phyloP scores from a whole-genome alignment of 2,113 vertebrate genomes.

The Melanerpes formicivorus region DNA sequence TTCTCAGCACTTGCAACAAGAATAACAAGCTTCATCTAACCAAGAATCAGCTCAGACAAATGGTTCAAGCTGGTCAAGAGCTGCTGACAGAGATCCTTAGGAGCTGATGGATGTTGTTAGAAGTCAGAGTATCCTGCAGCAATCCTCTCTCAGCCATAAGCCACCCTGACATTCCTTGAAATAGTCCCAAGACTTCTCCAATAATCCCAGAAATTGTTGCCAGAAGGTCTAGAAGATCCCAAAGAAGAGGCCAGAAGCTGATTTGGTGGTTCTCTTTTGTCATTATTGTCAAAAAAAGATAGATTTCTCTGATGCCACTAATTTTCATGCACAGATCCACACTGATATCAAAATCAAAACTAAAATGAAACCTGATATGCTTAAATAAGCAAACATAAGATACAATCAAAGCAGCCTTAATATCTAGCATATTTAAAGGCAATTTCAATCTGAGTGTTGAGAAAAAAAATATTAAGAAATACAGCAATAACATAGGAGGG shows the following conservation, averaged over 20 bases:
- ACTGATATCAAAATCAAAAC: neutral
- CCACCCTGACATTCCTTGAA: neutral
- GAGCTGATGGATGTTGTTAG: neutral
- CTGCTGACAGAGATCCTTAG: neutral
- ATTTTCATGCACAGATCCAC: neutral
- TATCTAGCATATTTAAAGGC: neutral
- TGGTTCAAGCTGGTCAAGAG: neutral
- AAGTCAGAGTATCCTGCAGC: neutral
- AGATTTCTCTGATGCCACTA: neutral
- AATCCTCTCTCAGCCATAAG: neutral
- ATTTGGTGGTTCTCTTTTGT: neutral
- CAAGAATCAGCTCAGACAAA: neutral
- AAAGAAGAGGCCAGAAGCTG: neutral
- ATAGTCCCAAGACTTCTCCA: neutral
- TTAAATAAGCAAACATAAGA: neutral
- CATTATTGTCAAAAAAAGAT: neutral
- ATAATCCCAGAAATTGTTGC: neutral
- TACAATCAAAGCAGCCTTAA: neutral
- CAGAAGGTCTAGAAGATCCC: neutral
- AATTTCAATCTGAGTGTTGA: neutral
- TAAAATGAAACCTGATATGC: neutral
- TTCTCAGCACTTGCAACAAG: neutral
- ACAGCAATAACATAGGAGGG: neutral
- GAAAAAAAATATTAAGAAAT: neutral
- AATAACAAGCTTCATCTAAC: neutral